phyloP scores from a whole-genome alignment of 2,113 vertebrate genomes.

The human (Homo sapiens) region DNA sequence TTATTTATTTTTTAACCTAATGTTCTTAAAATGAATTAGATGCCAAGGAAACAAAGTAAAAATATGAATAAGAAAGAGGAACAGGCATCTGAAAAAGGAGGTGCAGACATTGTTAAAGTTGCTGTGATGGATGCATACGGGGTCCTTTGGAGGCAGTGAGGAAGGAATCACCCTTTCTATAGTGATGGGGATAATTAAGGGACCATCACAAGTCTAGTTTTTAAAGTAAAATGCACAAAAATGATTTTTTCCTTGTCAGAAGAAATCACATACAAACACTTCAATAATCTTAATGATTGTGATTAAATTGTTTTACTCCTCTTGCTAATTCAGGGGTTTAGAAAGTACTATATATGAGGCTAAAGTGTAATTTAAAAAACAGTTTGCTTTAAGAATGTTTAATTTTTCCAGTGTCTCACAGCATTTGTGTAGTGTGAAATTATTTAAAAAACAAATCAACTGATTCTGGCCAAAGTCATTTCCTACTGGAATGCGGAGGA shows the following conservation, averaged over 20 bases:
- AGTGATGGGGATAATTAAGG: neutral
- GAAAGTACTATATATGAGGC: neutral
- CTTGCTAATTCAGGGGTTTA: neutral
- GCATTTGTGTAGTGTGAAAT: slow-evolving; percentile 7
- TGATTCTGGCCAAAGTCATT: neutral
- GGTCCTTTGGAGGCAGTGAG: neutral
- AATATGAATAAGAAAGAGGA: neutral
- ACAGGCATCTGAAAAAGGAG: neutral
- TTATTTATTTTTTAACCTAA: neutral
- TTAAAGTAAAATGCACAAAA: neutral
- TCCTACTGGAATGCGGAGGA: neutral
- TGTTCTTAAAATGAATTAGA: neutral
- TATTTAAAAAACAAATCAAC: neutral
- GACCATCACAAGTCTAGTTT: neutral
- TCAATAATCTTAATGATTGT: neutral
- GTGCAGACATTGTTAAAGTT: neutral
- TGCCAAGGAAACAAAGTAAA: neutral
- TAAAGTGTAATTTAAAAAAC: neutral
- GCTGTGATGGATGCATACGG: neutral
- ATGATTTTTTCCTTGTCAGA: neutral
- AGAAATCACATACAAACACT: neutral
- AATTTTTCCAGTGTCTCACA: neutral
- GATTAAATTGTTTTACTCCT: slow-evolving; percentile 1
- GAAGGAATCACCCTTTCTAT: neutral
- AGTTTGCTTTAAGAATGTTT: neutral